Evolutionary conservation across 2,113 vertebrate genomes (phyloP), one percentile per base, ranked within the genome.

Genomic region (Callocephalon fimbriatum): DNA sequence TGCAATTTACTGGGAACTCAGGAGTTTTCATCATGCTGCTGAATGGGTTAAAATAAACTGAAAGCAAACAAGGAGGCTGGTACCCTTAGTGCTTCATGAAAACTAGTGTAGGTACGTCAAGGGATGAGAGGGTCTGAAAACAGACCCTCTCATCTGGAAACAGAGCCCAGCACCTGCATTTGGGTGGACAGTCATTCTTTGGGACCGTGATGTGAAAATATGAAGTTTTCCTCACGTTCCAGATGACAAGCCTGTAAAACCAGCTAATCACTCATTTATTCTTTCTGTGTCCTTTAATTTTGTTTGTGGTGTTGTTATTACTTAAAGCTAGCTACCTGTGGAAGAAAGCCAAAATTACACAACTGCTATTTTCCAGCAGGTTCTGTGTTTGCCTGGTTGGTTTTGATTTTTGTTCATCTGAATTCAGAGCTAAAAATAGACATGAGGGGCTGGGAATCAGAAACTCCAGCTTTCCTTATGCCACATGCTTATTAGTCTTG

Each of bases 351-450:
- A 44, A 6, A 82, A 85, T n/a, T 26, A 75, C 58, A 51, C 48
- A 79, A 42, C 13, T 53, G 15, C 32, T 42, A 1, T 79, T 92
- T 88, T 87, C 67, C 87, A 82, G 16, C 15, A 84, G 51, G 38
- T 91, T 91, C 56, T 86, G 17, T 42, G 12, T 68, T 63, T 93
- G 66, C 45, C 66, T 73, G 16, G 9, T 73, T 25, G 20, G 14
- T 58, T 91, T 84, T 87, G 56, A 54, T 77, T 94, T 91, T 95
- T 75, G 67, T 91, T 95, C 93, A 70, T 95, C 38, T 89, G 70
- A 91, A 84, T 95, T 95, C 47, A 82, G 42, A 66, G 45, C 67
- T 94, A 90, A 96, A 97, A 91, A 68, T 90, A 95, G 58, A 13
- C 44, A 62, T 0, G 2, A 93, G 66, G 73, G 58, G 29, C 62